Percentiles rank a stretch among this genome's conserved stretches.
These are phyloP conservation scores for Caenorhabditis sp. DNA, from an alignment of 2,888 invertebrate species.

Conservation along the genomic window DNA sequence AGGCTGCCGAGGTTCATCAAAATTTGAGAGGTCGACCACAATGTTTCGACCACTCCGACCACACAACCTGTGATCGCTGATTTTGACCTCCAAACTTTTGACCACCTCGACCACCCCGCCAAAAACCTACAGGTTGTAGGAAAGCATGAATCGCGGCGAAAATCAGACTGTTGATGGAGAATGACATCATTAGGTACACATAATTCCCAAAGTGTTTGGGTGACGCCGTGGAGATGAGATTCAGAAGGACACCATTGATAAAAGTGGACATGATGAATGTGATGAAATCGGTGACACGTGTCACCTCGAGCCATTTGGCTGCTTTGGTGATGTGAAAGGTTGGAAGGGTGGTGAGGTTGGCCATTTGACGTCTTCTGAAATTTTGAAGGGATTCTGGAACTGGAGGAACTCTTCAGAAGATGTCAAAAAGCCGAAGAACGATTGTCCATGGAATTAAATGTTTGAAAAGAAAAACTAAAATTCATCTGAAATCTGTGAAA, in stretches of 20 bases:
- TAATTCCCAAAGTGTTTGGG: conserved; percentile 61
- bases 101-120: no score
- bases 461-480: neutral
- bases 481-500: no score
- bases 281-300: conserved; percentile 35
- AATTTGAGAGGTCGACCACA: no score
- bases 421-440: no score
- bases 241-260: conserved; percentile 47
- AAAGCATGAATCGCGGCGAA: conserved; percentile 59
- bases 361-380: neutral
- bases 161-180: conserved; percentile 53
- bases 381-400: no score
- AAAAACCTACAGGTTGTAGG: conserved; percentile 53
- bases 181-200: conserved; percentile 54
- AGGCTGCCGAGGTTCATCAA: no score
- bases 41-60: no score
- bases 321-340: neutral
- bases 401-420: no score
- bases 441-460: no score
- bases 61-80: no score
- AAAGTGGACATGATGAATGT: conserved; percentile 48
- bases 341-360: no score
- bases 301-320: conserved; percentile 44
- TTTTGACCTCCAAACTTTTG: no score
- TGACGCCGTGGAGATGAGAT: conserved; percentile 46